Evolutionary conservation across 37 sponge, comb jelly and placozoan species (phyloP).

Genomic region (Agelas oroides): DNA sequence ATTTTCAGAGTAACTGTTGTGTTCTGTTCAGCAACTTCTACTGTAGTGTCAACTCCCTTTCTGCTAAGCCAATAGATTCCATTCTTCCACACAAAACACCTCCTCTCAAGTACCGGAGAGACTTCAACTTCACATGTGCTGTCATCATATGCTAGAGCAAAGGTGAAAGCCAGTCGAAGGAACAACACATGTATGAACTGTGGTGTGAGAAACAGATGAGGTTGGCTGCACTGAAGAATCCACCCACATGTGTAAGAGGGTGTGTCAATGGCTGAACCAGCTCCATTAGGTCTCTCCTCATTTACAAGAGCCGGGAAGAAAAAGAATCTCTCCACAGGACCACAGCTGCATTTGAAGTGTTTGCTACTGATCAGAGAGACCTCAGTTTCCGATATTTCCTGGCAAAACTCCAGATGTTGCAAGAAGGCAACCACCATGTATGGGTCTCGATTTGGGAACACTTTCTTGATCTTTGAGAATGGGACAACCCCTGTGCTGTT

Average conservation of each 20-base stretch:
- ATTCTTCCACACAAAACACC: conserved; percentile 40
- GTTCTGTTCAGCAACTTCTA: conserved; percentile 20
- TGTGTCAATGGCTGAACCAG: too few relatives aligned
- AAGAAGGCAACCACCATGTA: too few relatives aligned
- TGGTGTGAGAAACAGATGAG: not conserved
- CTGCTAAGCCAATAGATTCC: conserved; percentile 16
- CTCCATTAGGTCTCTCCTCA: too few relatives aligned
- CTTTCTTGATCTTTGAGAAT: too few relatives aligned
- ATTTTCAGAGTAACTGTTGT: conserved; percentile 5
- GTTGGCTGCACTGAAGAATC: not conserved
- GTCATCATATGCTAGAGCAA: not conserved
- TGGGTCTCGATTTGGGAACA: too few relatives aligned
- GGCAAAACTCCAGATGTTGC: too few relatives aligned
- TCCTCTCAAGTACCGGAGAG: not conserved
- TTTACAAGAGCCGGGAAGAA: too few relatives aligned
- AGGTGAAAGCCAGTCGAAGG: not conserved
- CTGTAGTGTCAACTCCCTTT: not conserved
- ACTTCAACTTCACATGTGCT: not conserved
- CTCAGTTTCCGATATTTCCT: not conserved
- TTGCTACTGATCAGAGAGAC: not conserved
- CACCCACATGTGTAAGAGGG: too few relatives aligned
- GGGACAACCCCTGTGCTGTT: conserved; percentile 20
- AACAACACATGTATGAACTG: conserved; percentile 24
- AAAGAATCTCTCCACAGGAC: too few relatives aligned
- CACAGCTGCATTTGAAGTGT: not conserved